phyloP scores from a whole-genome alignment of 2,888 invertebrate species.

The Pyrrhosoma nymphula region DNA sequence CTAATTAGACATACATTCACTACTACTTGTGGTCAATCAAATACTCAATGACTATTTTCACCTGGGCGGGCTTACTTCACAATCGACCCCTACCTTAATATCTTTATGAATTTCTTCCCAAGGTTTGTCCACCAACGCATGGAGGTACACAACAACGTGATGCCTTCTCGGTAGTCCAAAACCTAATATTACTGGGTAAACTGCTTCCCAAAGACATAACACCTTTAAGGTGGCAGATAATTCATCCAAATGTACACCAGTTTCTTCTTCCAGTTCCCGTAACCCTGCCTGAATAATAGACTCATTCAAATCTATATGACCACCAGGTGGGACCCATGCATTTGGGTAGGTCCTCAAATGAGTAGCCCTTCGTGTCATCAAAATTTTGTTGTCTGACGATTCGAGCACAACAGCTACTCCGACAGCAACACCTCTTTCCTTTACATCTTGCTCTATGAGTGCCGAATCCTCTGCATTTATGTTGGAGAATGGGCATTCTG shows the following conservation, averaged over 20 bases:
- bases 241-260: conserved; percentile 75
- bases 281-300: conserved; percentile 76
- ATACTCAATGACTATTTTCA: no score
- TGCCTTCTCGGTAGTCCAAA: conserved; percentile 77
- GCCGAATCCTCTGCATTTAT: not conserved
- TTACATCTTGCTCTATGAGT: conserved; percentile 49
- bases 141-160: conserved; percentile 77
- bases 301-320: conserved; percentile 75
- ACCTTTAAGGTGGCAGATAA: conserved; percentile 64
- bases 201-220: conserved; percentile 76
- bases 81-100: conserved; percentile 70
- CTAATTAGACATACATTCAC: no score
- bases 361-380: conserved; percentile 76
- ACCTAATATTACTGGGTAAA: conserved; percentile 76
- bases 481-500: conserved; percentile 62
- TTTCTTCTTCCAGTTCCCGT: conserved; percentile 77
- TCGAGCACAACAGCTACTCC: conserved; percentile 77
- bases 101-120: conserved; percentile 71
- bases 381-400: conserved; percentile 76
- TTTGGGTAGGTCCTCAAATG: conserved; percentile 77
- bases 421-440: conserved; percentile 72
- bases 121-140: conserved; percentile 73
- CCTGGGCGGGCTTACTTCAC: no score
- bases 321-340: conserved; percentile 79
- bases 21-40: no score